Percentiles rank a stretch among this genome's conserved stretches.
phyloP scores from a whole-genome alignment of 2,888 invertebrate species.

The Cetonia aurata region DNA sequence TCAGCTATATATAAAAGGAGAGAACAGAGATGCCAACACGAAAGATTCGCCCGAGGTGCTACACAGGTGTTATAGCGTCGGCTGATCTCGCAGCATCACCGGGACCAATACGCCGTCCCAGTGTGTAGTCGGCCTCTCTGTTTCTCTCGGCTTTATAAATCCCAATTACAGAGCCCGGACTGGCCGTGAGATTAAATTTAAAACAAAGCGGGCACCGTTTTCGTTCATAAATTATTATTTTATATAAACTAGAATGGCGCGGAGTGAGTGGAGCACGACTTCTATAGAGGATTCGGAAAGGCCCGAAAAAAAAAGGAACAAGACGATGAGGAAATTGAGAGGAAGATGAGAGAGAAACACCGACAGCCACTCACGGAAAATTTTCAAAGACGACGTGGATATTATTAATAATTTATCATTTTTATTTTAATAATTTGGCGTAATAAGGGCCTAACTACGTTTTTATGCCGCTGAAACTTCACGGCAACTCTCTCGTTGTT shows the following conservation, averaged over 20 bases:
- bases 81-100: no score
- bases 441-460: conserved; percentile 38
- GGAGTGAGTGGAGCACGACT: no score
- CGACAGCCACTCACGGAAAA: conserved; percentile 21
- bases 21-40: conserved; percentile 60
- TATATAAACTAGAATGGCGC: conserved; percentile 49
- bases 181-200: conserved; percentile 66
- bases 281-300: neutral
- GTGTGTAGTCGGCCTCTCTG: no score
- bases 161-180: conserved; percentile 66
- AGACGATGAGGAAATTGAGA: conserved; percentile 21
- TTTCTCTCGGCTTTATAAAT: conserved; percentile 64
- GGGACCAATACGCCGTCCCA: no score
- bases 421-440: conserved; percentile 42
- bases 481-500: no score
- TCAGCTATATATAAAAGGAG: conserved; percentile 27
- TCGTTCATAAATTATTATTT: conserved; percentile 54
- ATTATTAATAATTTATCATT: conserved; percentile 39
- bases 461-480: conserved; percentile 2
- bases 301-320: conserved; percentile 41
- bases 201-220: conserved; percentile 60
- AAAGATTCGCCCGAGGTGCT: conserved; percentile 59
- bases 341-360: conserved; percentile 15
- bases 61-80: conserved; percentile 64
- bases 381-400: conserved; percentile 30